phyloP scores from a whole-genome alignment of 2,797 vertebrate species.

The Gadopsis bispinosus region DNA sequence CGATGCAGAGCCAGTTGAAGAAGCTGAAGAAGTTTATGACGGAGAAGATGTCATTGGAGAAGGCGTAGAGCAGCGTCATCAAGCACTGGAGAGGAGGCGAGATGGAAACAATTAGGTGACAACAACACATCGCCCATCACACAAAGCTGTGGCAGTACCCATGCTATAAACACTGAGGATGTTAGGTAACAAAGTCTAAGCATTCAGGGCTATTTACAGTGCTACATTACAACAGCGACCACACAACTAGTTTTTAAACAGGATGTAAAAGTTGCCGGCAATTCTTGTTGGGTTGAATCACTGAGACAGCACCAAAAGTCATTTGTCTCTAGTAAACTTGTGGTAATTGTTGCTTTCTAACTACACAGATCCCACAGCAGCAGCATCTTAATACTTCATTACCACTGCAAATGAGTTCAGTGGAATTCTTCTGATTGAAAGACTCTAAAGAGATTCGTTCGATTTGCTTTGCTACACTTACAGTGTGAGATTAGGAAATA shows the following conservation, averaged over 20 bases:
- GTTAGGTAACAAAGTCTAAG: no score
- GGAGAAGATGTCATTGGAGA: constrained; percentile 96
- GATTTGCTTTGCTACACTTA: neutral
- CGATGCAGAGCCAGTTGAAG: constrained; percentile 99
- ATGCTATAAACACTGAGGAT: no score
- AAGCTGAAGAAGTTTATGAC: constrained; percentile 99
- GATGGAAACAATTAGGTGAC: neutral
- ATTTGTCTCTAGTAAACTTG: no score
- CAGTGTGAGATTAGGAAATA: neutral
- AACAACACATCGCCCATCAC: neutral
- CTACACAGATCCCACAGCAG: neutral
- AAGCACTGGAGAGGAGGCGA: constrained; percentile 83
- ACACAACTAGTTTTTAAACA: neutral
- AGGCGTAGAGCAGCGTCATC: constrained; percentile 97
- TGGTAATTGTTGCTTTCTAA: neutral
- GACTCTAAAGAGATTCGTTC: neutral
- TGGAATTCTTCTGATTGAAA: neutral
- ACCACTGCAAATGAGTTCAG: neutral
- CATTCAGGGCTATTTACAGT: neutral
- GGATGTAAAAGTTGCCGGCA: neutral
- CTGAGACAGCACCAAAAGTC: neutral
- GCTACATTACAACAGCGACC: neutral
- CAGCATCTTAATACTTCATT: neutral
- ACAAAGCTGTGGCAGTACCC: no score
- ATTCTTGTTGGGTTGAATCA: neutral